These are phyloP conservation scores for Andrena chrysosceles DNA, from an alignment of 2,888 invertebrate genomes.

Conservation along the genomic window DNA sequence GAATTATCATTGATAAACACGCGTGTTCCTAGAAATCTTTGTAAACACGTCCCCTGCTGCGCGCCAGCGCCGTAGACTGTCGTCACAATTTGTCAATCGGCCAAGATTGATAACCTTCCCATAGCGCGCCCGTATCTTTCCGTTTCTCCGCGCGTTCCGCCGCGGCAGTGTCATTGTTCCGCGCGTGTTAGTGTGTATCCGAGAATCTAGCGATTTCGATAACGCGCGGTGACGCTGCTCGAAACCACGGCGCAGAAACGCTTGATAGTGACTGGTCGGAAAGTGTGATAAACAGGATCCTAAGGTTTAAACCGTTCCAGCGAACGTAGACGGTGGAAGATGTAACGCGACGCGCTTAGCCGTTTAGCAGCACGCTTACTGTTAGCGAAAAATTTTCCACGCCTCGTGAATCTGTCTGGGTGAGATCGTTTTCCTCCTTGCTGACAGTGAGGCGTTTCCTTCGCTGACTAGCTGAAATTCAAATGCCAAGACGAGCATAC, in stretches of 20 bases:
- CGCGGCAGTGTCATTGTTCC: background rate
- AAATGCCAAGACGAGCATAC: background rate
- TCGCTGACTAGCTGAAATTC: constrained; percentile 1
- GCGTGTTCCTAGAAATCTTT: background rate
- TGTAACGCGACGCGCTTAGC: background rate
- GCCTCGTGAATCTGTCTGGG: constrained; percentile 4
- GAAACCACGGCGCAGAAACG: constrained; percentile 16
- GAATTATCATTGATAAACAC: background rate
- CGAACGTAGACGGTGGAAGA: background rate
- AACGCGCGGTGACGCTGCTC: background rate
- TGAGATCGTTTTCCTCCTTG: background rate
- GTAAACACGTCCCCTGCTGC: background rate
- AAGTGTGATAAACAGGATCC: constrained; percentile 4
- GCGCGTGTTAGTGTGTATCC: background rate
- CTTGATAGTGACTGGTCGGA: background rate
- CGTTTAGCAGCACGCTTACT: background rate
- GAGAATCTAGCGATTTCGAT: constrained; percentile 18
- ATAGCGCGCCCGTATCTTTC: constrained; percentile 20
- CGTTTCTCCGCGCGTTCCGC: background rate
- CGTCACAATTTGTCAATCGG: constrained; percentile 17
- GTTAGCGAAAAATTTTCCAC: constrained; percentile 22
- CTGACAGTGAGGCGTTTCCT: background rate
- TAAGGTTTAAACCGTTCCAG: background rate
- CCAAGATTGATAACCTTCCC: constrained; percentile 7
- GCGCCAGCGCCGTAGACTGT: background rate